A percentile compares a stretch with the other conserved stretches of the same genome.
Evolutionary conservation across 1,140 invertebrate species (phyloP).

Genomic region (Drosophila prosaltans): DNA sequence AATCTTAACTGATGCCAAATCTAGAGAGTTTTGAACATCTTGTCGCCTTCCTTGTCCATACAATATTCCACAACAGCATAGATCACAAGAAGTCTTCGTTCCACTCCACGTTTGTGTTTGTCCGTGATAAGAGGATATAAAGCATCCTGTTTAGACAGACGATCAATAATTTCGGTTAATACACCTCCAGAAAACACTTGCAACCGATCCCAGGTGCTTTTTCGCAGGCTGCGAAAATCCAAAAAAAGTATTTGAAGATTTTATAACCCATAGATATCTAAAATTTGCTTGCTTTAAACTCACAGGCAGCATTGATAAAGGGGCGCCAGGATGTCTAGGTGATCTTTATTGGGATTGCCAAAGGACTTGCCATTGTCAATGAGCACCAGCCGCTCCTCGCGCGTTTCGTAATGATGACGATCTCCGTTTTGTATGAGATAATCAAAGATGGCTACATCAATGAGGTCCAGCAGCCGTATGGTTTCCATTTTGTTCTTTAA

Average conservation of each 20-base stretch:
- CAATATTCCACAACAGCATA: slow-evolving; percentile 90
- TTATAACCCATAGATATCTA: slow-evolving; percentile 19
- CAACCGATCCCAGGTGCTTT: slow-evolving; percentile 88
- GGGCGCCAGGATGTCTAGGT: slow-evolving; percentile 93
- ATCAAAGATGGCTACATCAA: slow-evolving; percentile 95
- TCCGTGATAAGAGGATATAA: slow-evolving; percentile 87
- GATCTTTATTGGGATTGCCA: slow-evolving; percentile 92
- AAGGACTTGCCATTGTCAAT: slow-evolving; percentile 98
- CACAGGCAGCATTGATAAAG: slow-evolving; percentile 96
- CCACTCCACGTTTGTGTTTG: slow-evolving; percentile 91
- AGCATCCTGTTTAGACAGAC: slow-evolving; percentile 82
- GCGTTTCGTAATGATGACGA: slow-evolving; percentile 94
- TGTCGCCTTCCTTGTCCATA: slow-evolving; percentile 84
- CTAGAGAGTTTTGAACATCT: slow-evolving; percentile 81
- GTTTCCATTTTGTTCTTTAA: slow-evolving; percentile 84
- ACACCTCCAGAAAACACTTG: slow-evolving; percentile 87
- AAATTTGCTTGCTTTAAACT: slow-evolving; percentile 77
- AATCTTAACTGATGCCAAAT: not conserved
- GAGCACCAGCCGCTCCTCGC: slow-evolving; percentile 90
- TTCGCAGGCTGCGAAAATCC: slow-evolving; percentile 85
- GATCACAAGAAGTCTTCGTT: slow-evolving; percentile 89
- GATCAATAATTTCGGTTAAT: slow-evolving; percentile 85
- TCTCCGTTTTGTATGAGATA: slow-evolving; percentile 98
- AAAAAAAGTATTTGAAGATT: slow-evolving; percentile 23
- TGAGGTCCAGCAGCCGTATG: slow-evolving; percentile 90